These are phyloP conservation scores for Phocoena phocoena DNA, from an alignment of 2,113 vertebrate genomes.

Conservation along the genomic window DNA sequence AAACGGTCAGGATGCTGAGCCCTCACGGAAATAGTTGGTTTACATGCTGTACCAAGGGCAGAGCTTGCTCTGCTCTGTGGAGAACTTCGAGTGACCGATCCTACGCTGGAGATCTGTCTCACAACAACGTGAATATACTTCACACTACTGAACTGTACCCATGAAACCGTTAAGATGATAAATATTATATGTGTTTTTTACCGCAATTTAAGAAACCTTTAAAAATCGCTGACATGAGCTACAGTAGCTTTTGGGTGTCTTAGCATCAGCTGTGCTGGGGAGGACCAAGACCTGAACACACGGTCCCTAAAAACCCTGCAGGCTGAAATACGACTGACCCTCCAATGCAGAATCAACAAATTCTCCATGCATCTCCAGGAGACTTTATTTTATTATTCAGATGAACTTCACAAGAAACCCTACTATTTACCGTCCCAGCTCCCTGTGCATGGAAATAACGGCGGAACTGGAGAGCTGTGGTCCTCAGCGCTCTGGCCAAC, in stretches of 20 bases:
- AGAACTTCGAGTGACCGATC: too few relatives aligned
- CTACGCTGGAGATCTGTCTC: fast-evolving
- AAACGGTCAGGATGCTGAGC: too few relatives aligned
- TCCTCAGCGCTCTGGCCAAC: fast-evolving
- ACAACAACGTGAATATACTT: fast-evolving
- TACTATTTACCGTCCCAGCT: fast-evolving
- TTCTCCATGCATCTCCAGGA: fast-evolving
- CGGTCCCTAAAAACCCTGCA: fast-evolving
- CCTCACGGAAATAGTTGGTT: too few relatives aligned
- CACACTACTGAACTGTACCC: fast-evolving
- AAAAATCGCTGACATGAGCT: too few relatives aligned
- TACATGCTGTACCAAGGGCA: too few relatives aligned
- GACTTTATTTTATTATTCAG: not conserved
- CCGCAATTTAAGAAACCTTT: not conserved
- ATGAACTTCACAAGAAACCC: not conserved
- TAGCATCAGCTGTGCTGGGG: fast-evolving
- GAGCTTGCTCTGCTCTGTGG: too few relatives aligned
- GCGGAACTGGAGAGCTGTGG: fast-evolving
- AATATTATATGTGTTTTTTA: not conserved
- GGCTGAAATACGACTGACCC: fast-evolving
- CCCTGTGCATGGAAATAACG: fast-evolving
- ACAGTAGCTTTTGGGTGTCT: not conserved
- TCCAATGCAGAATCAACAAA: not conserved
- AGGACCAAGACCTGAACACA: too few relatives aligned
- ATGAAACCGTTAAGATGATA: not conserved